Evolutionary conservation across 2,797 vertebrate genomes (phyloP).

Genomic region (Hemitrygon akajei): DNA sequence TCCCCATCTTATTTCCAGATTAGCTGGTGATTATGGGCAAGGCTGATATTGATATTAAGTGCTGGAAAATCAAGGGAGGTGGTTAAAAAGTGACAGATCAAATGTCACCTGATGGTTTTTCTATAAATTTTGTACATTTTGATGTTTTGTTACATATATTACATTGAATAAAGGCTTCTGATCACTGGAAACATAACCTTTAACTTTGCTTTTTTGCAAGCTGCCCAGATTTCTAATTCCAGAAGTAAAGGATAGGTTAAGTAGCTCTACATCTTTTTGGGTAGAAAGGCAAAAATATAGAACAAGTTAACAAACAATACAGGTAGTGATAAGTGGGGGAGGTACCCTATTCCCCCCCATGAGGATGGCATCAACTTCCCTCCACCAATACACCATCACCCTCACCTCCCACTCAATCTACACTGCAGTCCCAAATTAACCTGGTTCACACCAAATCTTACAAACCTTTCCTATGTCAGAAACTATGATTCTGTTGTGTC

Average conservation of each 20-base stretch:
- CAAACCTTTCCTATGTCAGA: no score
- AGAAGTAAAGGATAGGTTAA: not conserved
- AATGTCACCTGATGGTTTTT: not conserved
- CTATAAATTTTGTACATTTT: not conserved
- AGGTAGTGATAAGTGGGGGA: no score
- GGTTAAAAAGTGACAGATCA: no score
- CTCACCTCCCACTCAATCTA: no score
- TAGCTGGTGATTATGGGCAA: not conserved
- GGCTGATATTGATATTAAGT: not conserved
- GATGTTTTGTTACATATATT: no score
- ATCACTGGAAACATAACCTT: not conserved
- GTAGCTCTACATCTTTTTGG: not conserved
- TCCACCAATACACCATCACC: no score
- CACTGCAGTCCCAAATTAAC: no score
- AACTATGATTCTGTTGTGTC: no score
- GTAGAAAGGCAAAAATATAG: not conserved
- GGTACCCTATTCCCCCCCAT: no score
- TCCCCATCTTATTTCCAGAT: not conserved
- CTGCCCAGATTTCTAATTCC: not conserved
- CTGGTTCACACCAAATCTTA: no score
- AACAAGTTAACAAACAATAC: not conserved
- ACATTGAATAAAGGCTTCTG: not conserved
- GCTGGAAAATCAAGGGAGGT: no score
- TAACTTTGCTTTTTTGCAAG: not conserved
- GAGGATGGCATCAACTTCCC: no score